phyloP scores from a whole-genome alignment of 2,888 invertebrate genomes.

The Cheilosia urbana region DNA sequence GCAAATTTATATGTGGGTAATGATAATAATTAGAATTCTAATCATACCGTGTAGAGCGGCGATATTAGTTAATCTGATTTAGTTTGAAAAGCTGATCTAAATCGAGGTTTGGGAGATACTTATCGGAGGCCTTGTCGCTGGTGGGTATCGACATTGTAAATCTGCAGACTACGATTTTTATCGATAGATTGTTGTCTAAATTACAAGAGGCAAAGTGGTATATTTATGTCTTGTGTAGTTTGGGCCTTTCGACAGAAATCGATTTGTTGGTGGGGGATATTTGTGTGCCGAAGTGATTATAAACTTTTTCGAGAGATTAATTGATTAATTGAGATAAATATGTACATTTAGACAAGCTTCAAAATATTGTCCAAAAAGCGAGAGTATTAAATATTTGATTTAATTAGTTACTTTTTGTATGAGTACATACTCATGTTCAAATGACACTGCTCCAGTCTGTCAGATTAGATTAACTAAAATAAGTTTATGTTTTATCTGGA shows the following conservation, averaged over 20 bases:
- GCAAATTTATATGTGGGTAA: slow-evolving; percentile 42
- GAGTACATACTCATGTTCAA: too few species aligned
- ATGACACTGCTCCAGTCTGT: too few species aligned
- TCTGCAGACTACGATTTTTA: background rate
- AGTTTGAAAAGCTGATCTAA: slow-evolving; percentile 2
- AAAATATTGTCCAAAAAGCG: too few species aligned
- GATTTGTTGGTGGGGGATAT: background rate
- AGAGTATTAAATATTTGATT: too few species aligned
- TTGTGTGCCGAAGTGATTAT: too few species aligned
- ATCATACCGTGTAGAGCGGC: slow-evolving; percentile 19
- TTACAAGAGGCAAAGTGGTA: background rate
- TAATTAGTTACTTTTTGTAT: too few species aligned
- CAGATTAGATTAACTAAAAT: too few species aligned
- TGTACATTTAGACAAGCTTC: too few species aligned
- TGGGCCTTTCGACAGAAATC: background rate
- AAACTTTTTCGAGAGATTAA: too few species aligned
- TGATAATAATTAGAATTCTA: slow-evolving; percentile 36
- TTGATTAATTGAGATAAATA: too few species aligned
- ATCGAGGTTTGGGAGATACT: background rate
- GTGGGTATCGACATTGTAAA: background rate
- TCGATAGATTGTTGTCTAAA: slow-evolving; percentile 2
- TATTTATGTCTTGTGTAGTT: background rate
- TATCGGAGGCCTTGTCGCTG: slow-evolving; percentile 8
- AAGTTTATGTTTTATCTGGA: too few species aligned
- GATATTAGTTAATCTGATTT: background rate